These are phyloP conservation scores for Eustalomyia histrio DNA, from an alignment of 2,888 invertebrate species.

Conservation along the genomic window DNA sequence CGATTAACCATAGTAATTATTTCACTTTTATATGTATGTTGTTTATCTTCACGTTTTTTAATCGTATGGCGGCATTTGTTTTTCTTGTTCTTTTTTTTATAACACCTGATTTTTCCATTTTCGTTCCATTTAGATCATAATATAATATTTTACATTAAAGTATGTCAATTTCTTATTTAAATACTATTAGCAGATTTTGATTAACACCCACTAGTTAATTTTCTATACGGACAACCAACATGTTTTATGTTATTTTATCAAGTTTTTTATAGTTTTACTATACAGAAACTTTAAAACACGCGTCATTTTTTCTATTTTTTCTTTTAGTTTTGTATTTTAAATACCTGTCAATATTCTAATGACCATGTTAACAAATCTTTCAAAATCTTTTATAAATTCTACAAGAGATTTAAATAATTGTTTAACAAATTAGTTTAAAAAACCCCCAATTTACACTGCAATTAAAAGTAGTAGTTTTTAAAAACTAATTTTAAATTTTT, in stretches of 20 bases:
- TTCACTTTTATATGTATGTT: neutral
- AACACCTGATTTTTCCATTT: conserved; percentile 2
- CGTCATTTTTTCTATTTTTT: neutral
- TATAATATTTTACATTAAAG: conserved; percentile 10
- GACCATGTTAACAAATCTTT: conserved; percentile 31
- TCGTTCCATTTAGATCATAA: neutral
- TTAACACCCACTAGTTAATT: conserved; percentile 58
- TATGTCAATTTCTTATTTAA: conserved; percentile 54
- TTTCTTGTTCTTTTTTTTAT: conserved; percentile 3
- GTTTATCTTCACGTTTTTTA: neutral
- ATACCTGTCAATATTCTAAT: neutral
- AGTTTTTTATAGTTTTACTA: conserved; percentile 22
- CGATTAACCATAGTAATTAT: too few species aligned
- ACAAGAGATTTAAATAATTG: conserved; percentile 7
- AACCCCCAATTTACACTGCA: too few species aligned
- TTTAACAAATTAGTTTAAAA: neutral
- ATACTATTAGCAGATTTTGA: conserved; percentile 51
- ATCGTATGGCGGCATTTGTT: conserved; percentile 2
- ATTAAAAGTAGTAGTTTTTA: too few species aligned
- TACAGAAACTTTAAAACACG: neutral
- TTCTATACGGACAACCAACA: neutral
- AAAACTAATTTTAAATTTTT: too few species aligned
- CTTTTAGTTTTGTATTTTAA: neutral
- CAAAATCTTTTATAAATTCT: neutral
- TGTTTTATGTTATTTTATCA: conserved; percentile 17